These are phyloP conservation scores for Phaedon cochleariae DNA, from an alignment of 2,888 invertebrate genomes.

Conservation along the genomic window DNA sequence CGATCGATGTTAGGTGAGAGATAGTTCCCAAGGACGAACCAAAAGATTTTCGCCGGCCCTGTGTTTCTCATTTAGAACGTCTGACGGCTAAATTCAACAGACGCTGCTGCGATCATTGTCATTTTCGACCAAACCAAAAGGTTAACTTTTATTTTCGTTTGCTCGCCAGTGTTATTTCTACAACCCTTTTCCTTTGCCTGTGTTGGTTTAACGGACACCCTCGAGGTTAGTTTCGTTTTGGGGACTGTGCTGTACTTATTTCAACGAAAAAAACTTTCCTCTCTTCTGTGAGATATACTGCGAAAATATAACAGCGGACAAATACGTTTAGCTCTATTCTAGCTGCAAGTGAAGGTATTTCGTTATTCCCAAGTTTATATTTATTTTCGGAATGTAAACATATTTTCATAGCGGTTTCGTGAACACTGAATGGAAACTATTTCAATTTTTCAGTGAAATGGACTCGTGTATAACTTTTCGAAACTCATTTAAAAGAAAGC, in stretches of 20 bases:
- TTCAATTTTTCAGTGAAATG: conserved; percentile 3
- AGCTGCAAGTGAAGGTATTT: conserved; percentile 9
- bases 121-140: conserved; percentile 43
- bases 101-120: conserved; percentile 33
- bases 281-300: conserved; percentile 20
- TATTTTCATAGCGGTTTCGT: neutral
- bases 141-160: conserved; percentile 51
- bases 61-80: conserved; percentile 31
- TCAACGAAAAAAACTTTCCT: conserved; percentile 23
- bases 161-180: conserved; percentile 50
- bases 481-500: conserved; percentile 6
- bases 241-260: conserved; percentile 42
- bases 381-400: conserved; percentile 9
- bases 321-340: conserved; percentile 8
- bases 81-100: conserved; percentile 32
- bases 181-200: conserved; percentile 47
- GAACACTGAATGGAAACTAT: conserved; percentile 3
- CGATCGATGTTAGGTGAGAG: no score
- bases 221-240: conserved; percentile 42
- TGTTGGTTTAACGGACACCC: conserved; percentile 51
- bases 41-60: conserved; percentile 1
- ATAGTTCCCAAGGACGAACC: no score
- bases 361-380: conserved; percentile 5
- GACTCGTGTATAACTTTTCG: conserved; percentile 2
- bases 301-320: conserved; percentile 5